These are phyloP conservation scores for Nemopilema nomurai DNA, from an alignment of 30 jellyfish, hydroid and myxozoan species.

Conservation along the genomic window DNA sequence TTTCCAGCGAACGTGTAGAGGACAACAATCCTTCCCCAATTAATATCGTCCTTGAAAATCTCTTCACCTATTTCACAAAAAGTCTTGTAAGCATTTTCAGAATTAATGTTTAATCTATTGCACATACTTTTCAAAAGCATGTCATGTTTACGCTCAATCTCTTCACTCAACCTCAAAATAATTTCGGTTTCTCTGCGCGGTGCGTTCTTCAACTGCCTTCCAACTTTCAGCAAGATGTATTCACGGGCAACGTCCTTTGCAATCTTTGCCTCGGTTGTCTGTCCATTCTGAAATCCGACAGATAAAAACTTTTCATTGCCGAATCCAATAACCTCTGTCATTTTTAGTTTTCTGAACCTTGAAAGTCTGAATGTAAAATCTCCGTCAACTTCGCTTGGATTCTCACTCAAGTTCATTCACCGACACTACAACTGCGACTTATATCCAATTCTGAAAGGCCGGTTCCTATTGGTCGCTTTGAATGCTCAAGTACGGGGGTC, in stretches of 20 bases:
- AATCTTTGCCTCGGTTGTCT: conserved; percentile 82
- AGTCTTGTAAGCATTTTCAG: conserved; percentile 83
- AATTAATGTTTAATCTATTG: conserved; percentile 75
- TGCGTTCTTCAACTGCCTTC: conserved; percentile 73
- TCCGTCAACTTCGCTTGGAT: not conserved
- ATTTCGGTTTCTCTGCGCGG: conserved; percentile 89
- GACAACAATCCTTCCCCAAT: conserved; percentile 97
- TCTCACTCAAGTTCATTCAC: not conserved
- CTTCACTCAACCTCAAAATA: conserved; percentile 79
- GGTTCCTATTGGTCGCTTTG: not conserved
- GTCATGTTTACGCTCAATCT: conserved; percentile 86
- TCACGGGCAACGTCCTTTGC: conserved; percentile 95
- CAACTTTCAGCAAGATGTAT: conserved; percentile 74
- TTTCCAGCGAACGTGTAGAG: conserved; percentile 94
- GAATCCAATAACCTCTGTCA: conserved; percentile 59
- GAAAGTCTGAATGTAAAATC: no score
- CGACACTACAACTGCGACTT: not conserved
- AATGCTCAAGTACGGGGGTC: not conserved
- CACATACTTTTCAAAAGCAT: conserved; percentile 92
- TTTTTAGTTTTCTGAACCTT: not conserved
- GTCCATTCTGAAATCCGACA: conserved; percentile 56
- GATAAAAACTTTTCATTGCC: conserved; percentile 50
- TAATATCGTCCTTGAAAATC: conserved; percentile 79
- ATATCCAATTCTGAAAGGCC: not conserved
- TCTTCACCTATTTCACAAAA: conserved; percentile 87